Evolutionary conservation across 2,888 invertebrate genomes (phyloP), one percentile per base, ranked within the genome.

Genomic region (Steinernema hermaphroditum): DNA sequence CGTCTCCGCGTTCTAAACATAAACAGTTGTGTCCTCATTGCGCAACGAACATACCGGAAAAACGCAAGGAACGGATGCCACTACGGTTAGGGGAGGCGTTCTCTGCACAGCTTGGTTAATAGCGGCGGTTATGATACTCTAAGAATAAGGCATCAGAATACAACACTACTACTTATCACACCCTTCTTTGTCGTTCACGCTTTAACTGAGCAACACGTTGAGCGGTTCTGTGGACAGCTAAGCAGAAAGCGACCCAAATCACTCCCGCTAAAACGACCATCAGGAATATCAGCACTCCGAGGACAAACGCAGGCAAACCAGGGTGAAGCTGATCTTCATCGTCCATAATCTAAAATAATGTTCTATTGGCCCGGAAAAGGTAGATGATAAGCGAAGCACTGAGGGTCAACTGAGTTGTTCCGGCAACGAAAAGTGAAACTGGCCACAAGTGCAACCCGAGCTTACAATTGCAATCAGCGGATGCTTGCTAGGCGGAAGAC

Each of bases 241-340:
- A 71, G 71, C 81, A 81, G 69, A 82, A 81, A 2, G 81, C 80
- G 4, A 82, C 80, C 82, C 82, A 82, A 27, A 82, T 77, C 44
- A 82, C 80, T 44, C 81, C 77, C 49, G 82, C 82, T 50, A 82
- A 73, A 72, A 82, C 46, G 57, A 82, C 73, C 29, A 82, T 76
- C 62, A 82, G 74, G 62, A 79, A 69, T 41, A 75, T 46, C n/a
- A 75, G 69, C 27, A 75, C 74, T 27, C 71, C 75, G 24, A 75
- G 54, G 12, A 75, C 68, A 37, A 70, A 68, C 19, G 69, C 71
- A 24, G 75, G 74, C 16, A 75, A 43, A 44, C 74, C 75, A 27
- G 69, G 44, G 24, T 75, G 70, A 16, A 62, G 16, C n/a, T 62
- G 32, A 29, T 62, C 32, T 8, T 62, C 62, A 16, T 62, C 62